phyloP scores from a whole-genome alignment of 2,888 invertebrate species.

The Odontocerum albicorne region DNA sequence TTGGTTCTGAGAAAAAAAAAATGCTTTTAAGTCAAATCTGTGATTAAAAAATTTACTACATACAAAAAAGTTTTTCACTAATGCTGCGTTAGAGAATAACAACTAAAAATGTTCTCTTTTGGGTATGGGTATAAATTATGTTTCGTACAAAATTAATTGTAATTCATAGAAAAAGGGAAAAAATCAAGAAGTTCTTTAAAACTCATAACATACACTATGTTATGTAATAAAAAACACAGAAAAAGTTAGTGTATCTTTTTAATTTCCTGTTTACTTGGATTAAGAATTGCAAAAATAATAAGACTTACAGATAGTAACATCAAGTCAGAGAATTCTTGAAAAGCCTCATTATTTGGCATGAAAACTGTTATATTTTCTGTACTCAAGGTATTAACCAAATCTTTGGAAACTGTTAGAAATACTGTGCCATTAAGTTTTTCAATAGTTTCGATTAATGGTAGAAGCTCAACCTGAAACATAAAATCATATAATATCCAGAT shows the following conservation, averaged over 20 bases:
- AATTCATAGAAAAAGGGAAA: too few species aligned
- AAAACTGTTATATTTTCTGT: constrained; percentile 29
- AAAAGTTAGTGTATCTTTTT: too few species aligned
- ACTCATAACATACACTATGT: too few species aligned
- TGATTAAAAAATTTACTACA: background rate
- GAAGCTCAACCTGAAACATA: constrained; percentile 14
- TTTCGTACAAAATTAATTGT: too few species aligned
- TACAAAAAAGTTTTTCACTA: too few species aligned
- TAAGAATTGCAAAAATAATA: background rate
- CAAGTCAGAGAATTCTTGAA: constrained; percentile 15
- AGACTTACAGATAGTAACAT: constrained; percentile 23
- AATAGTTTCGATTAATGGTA: constrained; percentile 26
- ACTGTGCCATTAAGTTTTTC: constrained; percentile 22
- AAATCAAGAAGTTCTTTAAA: too few species aligned
- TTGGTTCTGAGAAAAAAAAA: constrained; percentile 17
- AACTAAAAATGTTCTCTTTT: too few species aligned
- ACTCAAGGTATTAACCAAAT: constrained; percentile 5
- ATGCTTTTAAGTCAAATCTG: background rate
- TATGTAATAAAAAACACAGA: too few species aligned
- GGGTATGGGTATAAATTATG: too few species aligned
- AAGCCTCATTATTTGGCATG: constrained; percentile 28
- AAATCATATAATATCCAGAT: too few species aligned
- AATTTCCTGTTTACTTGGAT: background rate
- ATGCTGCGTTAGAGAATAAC: too few species aligned
- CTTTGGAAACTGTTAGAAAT: constrained; percentile 18